Percentiles rank a stretch among this genome's conserved stretches.
Evolutionary conservation across 92 coral and sea anemone genomes (phyloP).

Genomic region (Porites rus): DNA sequence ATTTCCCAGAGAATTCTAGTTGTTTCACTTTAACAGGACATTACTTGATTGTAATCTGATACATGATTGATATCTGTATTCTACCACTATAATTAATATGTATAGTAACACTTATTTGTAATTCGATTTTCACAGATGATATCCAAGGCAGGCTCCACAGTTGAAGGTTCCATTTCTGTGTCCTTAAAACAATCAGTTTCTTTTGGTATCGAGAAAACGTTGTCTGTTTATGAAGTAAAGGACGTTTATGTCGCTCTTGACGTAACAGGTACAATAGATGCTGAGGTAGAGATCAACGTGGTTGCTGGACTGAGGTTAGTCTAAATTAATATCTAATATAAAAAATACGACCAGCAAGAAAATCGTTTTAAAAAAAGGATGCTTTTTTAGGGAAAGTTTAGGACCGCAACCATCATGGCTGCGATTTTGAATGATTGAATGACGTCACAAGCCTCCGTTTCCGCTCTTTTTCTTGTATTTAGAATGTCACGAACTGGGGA

Average conservation of each 20-base stretch:
- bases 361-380: not conserved
- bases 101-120: not conserved
- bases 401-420: constrained; percentile 12
- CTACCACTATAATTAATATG: not conserved
- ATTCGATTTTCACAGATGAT: constrained; percentile 8
- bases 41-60: not conserved
- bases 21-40: constrained; percentile 12
- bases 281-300: not conserved
- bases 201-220: constrained; percentile 1
- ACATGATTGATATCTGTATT: not conserved
- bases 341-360: constrained; percentile 8
- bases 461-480: not conserved
- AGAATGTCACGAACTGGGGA: constrained; percentile 13
- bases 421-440: constrained; percentile 1
- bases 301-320: constrained; percentile 15
- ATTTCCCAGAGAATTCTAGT: constrained; percentile 14
- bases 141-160: constrained; percentile 10
- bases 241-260: constrained; percentile 5
- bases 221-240: not conserved
- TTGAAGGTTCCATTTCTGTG: not conserved
- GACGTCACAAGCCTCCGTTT: constrained; percentile 3
- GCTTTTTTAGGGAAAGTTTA: constrained; percentile 1
- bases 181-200: not conserved
- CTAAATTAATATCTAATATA: constrained; percentile 8
- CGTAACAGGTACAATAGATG: not conserved